Base-by-base conservation (phyloP, 2,888 invertebrate genomes). In the Nebria brevicollis region DNA sequence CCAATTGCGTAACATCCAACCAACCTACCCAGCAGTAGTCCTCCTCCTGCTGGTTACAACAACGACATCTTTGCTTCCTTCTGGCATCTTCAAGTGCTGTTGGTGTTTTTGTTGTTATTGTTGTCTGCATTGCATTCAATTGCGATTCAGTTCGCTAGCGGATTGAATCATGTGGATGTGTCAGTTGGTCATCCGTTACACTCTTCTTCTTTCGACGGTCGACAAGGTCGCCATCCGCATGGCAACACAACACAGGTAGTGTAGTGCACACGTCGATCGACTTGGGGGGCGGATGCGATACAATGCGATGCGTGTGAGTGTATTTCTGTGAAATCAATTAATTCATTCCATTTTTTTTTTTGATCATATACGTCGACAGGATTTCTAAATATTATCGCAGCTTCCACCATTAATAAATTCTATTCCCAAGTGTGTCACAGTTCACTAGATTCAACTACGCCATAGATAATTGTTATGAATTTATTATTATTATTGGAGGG, bases 1-100 rank as follows among this genome's bases (percentile, higher is more conserved):
- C 68, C 79, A 75, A 73, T 73, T 73, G 73, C 73, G 73, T 73
- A 73, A 73, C 73, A 42, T 73, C 73, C 34, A 34, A 34, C 34
- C 34, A 34, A 34, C 34, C 34, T 2, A 34, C 72, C 72, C 41
- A 73, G 73, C 13, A 26, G 42, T 42, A 41, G 43, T 42, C 73
- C n/a, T 41, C 20, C 43, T 43, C 73, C 73, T 41, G 43, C 34
- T 73, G 11, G 26, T 11, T 7, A 41, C 73, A 73, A 42, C 73
- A 73, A 41, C 73, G n/a, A 73, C 41, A 42, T 26, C 72, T 26
- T 34, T 66, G 15, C 66, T 66, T 7, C 13, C 66, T 20, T 15
- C 66, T 25, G 25, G 4, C 65, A 8, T 13, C 66, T 34, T 34
- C 34, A 34, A 34, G 34, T 34, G 1, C 54, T 54, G 54, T 13